Evolutionary conservation across 1,140 invertebrate genomes (phyloP), one percentile per base, ranked within the genome.

Genomic region (Drosophila equinoxialis): DNA sequence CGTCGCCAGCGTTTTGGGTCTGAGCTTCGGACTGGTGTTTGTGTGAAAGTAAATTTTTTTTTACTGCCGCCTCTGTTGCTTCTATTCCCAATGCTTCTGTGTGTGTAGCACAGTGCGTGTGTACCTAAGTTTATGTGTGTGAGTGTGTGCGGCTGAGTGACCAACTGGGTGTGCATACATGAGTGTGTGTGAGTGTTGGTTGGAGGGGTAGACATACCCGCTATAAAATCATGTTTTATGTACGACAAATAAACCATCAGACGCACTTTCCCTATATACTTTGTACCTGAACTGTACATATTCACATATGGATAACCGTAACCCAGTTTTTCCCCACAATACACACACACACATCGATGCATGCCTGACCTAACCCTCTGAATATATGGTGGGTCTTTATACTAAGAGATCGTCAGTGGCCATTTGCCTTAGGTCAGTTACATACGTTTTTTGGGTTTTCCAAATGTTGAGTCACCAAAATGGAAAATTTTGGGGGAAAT

Each of bases 11-110:
- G 23, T 26, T 41, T 63, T 35, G 62, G 33, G 75, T 41, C 65
- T 48, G 68, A 33, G 74, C 42, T 61, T 35, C 72, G 13, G 65
- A 51, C 68, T 79, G 82, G 61, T 30, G 30, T 58, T 68, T 71
- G 83, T 79, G 77, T 72, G 80, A 84, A 77, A 73, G 83, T 84
- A 78, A 87, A 77, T 79, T 74, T 61, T 30, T 64, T 69, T 74
- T 62, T 71, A 68, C 39, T 39, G 4, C 65, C 26, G 45, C 3
- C 58, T 10, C 14, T 41, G 7, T 26, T 37, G 11, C 37, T 13
- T 23, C 61, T 63, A 48, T 63, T 58, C 42, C n/a, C 61, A 63
- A 48, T 63, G 41, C 45, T 41, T 55, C 26, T 41, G 1, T 64
- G 73, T 58, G 66, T 30, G 30, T 30, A 3, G 54, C 65, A 54